These are phyloP conservation scores for Nowickia ferox DNA, from an alignment of 2,888 invertebrate genomes.

Conservation along the genomic window DNA sequence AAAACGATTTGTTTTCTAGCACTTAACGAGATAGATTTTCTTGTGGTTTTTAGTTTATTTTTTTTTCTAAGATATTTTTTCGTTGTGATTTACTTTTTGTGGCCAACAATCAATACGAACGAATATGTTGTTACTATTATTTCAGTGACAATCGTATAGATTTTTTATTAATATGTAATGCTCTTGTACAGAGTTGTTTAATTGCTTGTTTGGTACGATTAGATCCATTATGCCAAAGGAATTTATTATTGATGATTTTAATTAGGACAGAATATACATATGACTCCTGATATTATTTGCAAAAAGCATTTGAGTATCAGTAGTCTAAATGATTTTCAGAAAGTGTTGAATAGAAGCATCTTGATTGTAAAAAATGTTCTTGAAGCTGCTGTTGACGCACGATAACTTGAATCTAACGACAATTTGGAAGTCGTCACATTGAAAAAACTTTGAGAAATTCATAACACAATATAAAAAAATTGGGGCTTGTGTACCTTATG, in stretches of 20 bases:
- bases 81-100: constrained; percentile 37
- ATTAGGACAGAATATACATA: constrained; percentile 31
- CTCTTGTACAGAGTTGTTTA: constrained; percentile 53
- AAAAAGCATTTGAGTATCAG: not conserved
- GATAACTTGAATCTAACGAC: too few relatives aligned
- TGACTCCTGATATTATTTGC: not conserved
- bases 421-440: not conserved
- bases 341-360: too few relatives aligned
- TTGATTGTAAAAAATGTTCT: too few relatives aligned
- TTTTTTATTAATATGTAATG: constrained; percentile 37
- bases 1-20: constrained; percentile 71
- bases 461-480: too few relatives aligned
- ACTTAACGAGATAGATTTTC: constrained; percentile 58
- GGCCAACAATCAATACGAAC: constrained; percentile 49
- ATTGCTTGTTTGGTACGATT: constrained; percentile 64
- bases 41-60: constrained; percentile 15
- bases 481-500: too few relatives aligned
- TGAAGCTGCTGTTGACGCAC: too few relatives aligned
- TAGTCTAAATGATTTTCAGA: too few relatives aligned
- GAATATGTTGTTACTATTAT: constrained; percentile 12
- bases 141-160: constrained; percentile 50
- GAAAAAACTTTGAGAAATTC: not conserved
- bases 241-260: constrained; percentile 62
- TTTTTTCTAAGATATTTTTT: constrained; percentile 1
- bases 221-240: constrained; percentile 55